These are phyloP conservation scores for Hexactinellida sp. DNA, from an alignment of 37 sponge, comb jelly and placozoan genomes.

Conservation along the genomic window DNA sequence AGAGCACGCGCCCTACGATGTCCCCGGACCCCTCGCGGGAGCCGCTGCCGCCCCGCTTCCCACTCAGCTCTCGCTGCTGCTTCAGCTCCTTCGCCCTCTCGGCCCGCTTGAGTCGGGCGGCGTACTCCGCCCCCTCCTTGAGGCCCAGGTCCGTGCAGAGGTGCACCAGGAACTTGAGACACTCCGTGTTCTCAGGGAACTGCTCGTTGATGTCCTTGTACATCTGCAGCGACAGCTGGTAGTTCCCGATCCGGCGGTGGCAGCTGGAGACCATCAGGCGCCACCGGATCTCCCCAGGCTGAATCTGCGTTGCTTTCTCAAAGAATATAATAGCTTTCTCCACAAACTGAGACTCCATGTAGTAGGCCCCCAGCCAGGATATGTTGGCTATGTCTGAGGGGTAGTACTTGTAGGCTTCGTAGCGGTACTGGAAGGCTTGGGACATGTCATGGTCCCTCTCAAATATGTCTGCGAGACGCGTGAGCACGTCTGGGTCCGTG, in stretches of 20 bases:
- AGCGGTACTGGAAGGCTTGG: slow-evolving; percentile 82
- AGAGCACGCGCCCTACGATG: not conserved
- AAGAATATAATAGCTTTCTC: slow-evolving; percentile 90
- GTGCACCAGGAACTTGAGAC: slow-evolving; percentile 79
- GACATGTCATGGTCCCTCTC: slow-evolving; percentile 66
- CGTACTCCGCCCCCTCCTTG: slow-evolving; percentile 75
- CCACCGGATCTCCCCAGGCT: slow-evolving; percentile 88
- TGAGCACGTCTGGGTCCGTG: slow-evolving; percentile 71
- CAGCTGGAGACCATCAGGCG: slow-evolving; percentile 93
- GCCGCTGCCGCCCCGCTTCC: slow-evolving; percentile 20
- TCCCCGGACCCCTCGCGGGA: not conserved
- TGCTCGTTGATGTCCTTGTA: slow-evolving; percentile 65
- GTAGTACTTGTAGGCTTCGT: slow-evolving; percentile 81
- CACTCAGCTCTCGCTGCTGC: slow-evolving; percentile 34
- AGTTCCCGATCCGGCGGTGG: slow-evolving; percentile 78
- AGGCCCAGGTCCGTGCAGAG: slow-evolving; percentile 75
- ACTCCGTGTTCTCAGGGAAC: slow-evolving; percentile 87
- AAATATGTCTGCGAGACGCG: slow-evolving; percentile 74
- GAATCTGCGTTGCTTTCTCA: slow-evolving; percentile 73
- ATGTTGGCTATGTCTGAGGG: slow-evolving; percentile 86
- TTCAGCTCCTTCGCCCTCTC: slow-evolving; percentile 57
- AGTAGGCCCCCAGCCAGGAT: slow-evolving; percentile 93
- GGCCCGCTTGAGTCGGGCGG: slow-evolving; percentile 61
- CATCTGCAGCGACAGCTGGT: slow-evolving; percentile 67
- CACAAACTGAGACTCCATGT: slow-evolving; percentile 78